Conservation (phyloP, 2,888 invertebrate species). For the Pristionchus arcanus region DNA sequence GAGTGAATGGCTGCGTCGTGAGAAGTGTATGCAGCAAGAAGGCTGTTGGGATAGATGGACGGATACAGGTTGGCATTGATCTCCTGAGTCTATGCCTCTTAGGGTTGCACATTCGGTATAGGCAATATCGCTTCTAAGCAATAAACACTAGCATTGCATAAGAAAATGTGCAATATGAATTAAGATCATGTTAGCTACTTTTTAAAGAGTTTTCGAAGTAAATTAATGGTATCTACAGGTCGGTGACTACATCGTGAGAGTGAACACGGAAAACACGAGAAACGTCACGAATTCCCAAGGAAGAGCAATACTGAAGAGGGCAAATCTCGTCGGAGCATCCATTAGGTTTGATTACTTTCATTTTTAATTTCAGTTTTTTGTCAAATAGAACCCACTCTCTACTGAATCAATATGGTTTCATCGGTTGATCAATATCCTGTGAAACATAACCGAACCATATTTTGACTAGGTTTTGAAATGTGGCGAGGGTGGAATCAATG, state of each 20-base stretch:
- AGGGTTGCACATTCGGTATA: too few relatives aligned
- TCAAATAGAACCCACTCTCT: too few relatives aligned
- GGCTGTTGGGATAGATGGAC: conserved; percentile 83
- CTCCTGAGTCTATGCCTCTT: background rate
- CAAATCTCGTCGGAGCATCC: conserved; percentile 83
- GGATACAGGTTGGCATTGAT: conserved; percentile 80
- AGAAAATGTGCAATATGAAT: too few relatives aligned
- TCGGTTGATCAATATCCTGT: too few relatives aligned
- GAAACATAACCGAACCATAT: too few relatives aligned
- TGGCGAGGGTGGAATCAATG: background rate
- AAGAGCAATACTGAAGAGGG: conserved; percentile 83
- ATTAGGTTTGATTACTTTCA: conserved; percentile 81
- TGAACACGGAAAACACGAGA: conserved; percentile 84
- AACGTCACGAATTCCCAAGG: conserved; percentile 84
- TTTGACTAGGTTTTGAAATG: too few relatives aligned
- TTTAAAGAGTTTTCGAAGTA: too few relatives aligned
- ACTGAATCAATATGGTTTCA: background rate
- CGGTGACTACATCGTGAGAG: conserved; percentile 83
- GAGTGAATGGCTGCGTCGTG: conserved; percentile 83
- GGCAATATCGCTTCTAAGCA: too few relatives aligned
- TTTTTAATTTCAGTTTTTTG: background rate
- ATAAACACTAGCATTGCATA: too few relatives aligned
- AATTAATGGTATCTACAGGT: conserved; percentile 67
- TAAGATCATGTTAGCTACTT: too few relatives aligned
- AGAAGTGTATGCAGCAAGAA: conserved; percentile 82